Evolutionary conservation across 2,888 invertebrate genomes (phyloP), one percentile per base, ranked within the genome.

Genomic region (Argyresthia albistria): DNA sequence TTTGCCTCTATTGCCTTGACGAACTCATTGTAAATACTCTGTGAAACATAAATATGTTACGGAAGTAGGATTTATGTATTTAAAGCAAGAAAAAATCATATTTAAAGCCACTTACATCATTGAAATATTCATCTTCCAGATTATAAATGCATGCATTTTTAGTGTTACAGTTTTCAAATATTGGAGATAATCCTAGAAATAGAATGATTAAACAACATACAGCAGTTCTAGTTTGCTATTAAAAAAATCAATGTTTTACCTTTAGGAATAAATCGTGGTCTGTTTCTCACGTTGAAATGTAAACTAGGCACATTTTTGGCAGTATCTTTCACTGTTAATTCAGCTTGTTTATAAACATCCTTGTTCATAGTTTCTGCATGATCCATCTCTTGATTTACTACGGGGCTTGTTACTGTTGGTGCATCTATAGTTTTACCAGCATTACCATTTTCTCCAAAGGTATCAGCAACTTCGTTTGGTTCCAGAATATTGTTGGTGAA

Each of bases 261-360:
- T 86, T 90, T 91, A 0, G 91, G 91, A 37, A 91, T 58, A 68
- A 89, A 89, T 35, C 74, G 69, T n/a, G 69, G 70, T 61, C 90
- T 76, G 59, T 73, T 73, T 50, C 67, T 74, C 10, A 90, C 63
- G 56, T 70, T 62, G 61, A 81, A 88, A 60, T 54, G 11, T 9
- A 25, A 15, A 2, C n/a, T 35, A 8, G 25, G 6, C 25, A 25
- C 25, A 25, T 25, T 48, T 46, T 36, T n/a, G 16, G 10, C 25
- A 25, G 35, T 37, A 14, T 37, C 37, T 25, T 37, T 39, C 8
- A 8, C 7, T 11, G 68, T 69, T 57, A 67, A 64, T n/a, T 72
- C 76, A 57, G 67, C 70, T 56, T 58, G 59, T 50, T 59, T 59
- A 53, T 77, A 67, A 4, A 63, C 73, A 50, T 59, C 56, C 11